Base-by-base conservation (phyloP, 1,140 invertebrate genomes). In the Hycleus phaleratus region DNA sequence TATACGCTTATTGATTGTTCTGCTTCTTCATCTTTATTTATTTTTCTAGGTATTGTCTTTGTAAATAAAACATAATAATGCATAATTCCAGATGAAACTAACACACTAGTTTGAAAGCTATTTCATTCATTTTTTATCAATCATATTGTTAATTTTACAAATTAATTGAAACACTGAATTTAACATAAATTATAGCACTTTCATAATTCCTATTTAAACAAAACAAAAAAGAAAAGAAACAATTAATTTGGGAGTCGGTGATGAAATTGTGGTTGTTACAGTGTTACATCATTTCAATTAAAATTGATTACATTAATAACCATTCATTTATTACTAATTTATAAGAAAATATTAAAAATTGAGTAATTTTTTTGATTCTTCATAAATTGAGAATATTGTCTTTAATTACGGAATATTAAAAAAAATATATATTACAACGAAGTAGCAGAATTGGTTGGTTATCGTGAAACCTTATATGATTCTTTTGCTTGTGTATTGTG, bases 221-320 rank as follows among this genome's bases (percentile, higher is more conserved):
- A 32, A 32, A 32, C 32, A 4, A 32, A 32, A 32, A 32, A 32
- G 1, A 32, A 32, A 5, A 5, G 32, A 5, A 7, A 32, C 18
- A 18, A 32, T 32, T 32, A 32, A 32, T 32, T 18, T 32, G 32
- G 32, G 32, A 32, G 32, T 32, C 32, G 32, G 24, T 44, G 25
- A 43, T 53, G 51, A 45, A 53, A 12, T 53, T 53, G 51, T 53
- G 51, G 51, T 53, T 53, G 51, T 53, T 53, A 53, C 51, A 53
- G 51, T 53, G 51, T 53, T 53, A 53, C 51, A 53, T 53, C 51
- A 53, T 42, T 53, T 52, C 32, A 7, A 7, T 32, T 32, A 32
- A 4, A 32, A 32, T 32, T 32, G 4, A 32, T 32, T 32, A 32
- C 32, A 32, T 32, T 32, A 32, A 32, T 32, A 32, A 32, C 32